phyloP scores from a whole-genome alignment of 2,888 invertebrate genomes.

The Balanococcus diminutus region DNA sequence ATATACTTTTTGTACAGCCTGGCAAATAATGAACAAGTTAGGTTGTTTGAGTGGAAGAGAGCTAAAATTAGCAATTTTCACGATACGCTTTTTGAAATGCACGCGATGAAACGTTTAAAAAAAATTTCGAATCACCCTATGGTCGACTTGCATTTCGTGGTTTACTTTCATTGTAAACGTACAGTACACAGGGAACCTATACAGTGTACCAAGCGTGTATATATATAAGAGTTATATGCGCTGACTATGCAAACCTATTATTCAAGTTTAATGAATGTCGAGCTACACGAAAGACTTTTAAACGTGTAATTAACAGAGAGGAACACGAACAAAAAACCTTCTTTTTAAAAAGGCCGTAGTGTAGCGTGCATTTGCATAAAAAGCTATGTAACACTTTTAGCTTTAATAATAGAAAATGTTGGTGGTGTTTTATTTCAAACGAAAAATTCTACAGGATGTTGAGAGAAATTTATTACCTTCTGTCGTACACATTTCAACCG shows the following conservation, averaged over 20 bases:
- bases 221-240: slow-evolving; percentile 18
- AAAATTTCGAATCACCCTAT: slow-evolving; percentile 14
- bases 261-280: slow-evolving; percentile 34
- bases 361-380: slow-evolving; percentile 34
- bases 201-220: neutral
- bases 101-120: slow-evolving; percentile 10
- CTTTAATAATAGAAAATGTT: slow-evolving; percentile 28
- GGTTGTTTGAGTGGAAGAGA: no score
- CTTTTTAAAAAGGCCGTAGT: slow-evolving; percentile 18
- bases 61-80: neutral
- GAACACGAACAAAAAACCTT: slow-evolving; percentile 37
- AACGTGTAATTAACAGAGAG: slow-evolving; percentile 37
- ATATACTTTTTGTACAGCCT: no score
- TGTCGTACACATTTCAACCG: slow-evolving; percentile 6
- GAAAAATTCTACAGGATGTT: slow-evolving; percentile 1
- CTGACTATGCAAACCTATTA: slow-evolving; percentile 34
- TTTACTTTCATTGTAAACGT: slow-evolving; percentile 1
- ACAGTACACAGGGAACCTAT: neutral
- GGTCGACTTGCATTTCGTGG: slow-evolving; percentile 24
- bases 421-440: slow-evolving; percentile 27
- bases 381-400: slow-evolving; percentile 34
- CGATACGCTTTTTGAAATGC: neutral
- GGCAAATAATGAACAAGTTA: no score
- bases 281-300: slow-evolving; percentile 37
- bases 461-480: slow-evolving; percentile 11